phyloP scores from a whole-genome alignment of 2,888 invertebrate species.

The Hyposoter dolosus region DNA sequence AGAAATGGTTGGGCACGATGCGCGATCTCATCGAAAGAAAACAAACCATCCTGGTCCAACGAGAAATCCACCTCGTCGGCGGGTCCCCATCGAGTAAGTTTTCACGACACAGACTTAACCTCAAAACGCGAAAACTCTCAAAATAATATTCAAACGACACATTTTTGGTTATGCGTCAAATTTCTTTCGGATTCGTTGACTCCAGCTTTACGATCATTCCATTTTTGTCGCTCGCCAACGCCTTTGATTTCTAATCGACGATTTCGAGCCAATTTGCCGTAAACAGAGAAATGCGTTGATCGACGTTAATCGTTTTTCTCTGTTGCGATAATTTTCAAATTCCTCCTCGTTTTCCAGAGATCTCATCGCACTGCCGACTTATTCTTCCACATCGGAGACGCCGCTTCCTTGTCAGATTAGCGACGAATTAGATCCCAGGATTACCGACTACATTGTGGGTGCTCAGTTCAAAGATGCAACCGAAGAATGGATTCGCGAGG shows the following conservation, averaged over 20 bases:
- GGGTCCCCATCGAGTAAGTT: neutral
- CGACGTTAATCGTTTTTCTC: neutral
- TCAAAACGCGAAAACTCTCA: neutral
- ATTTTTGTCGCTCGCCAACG: too few species aligned
- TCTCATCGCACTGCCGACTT: neutral
- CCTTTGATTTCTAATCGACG: too few species aligned
- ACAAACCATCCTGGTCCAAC: neutral
- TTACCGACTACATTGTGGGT: constrained; percentile 60
- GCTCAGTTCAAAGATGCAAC: constrained; percentile 71
- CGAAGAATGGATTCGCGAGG: constrained; percentile 72
- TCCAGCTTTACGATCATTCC: too few species aligned
- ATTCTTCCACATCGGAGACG: neutral
- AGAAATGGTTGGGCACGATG: neutral
- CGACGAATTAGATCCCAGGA: neutral
- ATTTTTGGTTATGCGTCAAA: too few species aligned
- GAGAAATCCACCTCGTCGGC: neutral
- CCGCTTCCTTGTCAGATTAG: neutral
- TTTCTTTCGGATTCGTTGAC: too few species aligned
- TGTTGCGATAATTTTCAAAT: neutral
- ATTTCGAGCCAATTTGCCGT: too few species aligned
- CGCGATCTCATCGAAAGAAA: neutral
- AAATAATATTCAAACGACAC: neutral
- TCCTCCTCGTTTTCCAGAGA: neutral
- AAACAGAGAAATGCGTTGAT: too few species aligned
- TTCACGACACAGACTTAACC: neutral